Percentiles rank a stretch among this genome's conserved stretches.
Conservation (phyloP, 35 echinoderm and acorn worm species). For the Amphiura filiformis region DNA sequence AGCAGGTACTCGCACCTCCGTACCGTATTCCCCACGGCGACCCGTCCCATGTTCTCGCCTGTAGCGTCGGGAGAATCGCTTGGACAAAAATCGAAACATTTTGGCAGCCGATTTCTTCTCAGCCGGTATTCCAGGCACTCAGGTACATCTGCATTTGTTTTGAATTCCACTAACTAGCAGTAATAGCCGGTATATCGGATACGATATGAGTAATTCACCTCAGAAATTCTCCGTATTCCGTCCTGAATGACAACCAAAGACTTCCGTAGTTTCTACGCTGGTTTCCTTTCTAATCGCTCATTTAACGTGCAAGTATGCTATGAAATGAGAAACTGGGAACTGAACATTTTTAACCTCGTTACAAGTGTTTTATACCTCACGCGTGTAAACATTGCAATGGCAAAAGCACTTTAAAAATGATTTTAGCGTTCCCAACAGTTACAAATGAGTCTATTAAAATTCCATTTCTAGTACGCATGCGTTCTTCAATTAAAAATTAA, state of each 20-base stretch:
- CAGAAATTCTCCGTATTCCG: neutral
- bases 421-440: no score
- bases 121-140: neutral
- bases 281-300: no score
- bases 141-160: neutral
- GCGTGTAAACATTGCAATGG: no score
- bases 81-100: constrained; percentile 75
- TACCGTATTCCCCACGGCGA: neutral
- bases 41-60: constrained; percentile 22
- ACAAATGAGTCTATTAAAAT: no score
- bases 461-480: no score
- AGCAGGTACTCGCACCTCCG: constrained; percentile 38
- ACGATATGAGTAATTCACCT: neutral
- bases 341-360: no score
- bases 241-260: neutral
- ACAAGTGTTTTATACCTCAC: no score
- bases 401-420: no score
- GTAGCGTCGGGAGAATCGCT: constrained; percentile 61
- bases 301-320: no score
- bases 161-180: neutral
- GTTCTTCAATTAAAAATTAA: no score
- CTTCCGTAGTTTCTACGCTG: neutral
- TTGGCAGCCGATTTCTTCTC: constrained; percentile 28
- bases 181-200: neutral
- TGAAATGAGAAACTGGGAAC: no score